Base-by-base conservation (phyloP, 92 coral and sea anemone species). In the Parazoanthus atlanticus region DNA sequence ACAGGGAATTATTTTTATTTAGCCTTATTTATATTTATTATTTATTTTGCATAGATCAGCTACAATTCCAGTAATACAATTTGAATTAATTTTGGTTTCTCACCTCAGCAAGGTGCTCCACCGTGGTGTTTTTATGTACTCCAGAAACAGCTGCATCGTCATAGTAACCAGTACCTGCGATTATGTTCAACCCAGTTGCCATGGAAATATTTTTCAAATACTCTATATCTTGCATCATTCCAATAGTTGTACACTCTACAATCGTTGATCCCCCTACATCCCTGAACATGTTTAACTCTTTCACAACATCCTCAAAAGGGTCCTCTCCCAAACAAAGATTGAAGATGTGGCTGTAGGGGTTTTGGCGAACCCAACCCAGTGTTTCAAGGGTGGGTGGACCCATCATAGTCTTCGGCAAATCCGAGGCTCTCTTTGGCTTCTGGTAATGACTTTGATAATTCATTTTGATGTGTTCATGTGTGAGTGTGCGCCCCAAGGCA, bases 381-480 rank as follows among this genome's bases (percentile, higher is more conserved):
- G 90, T 93, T n/a, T 92, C 81, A 88, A 96, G 75, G 78, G 92
- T 96, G 28, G 94, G 89, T 79, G 92, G 93, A 9, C 91, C 78
- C 52, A 82, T 83, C 31, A 80, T 82, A 41, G 82, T 88, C 73
- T 88, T 93, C 5, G 90, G 80, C 72, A 89, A 86, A 66, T 97
- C 95, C 5, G 91, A 73, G 17, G 82, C 90, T 79, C 94, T 93
- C 79, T 71, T 78, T 30, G 98, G 96, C 84, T 81, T 56, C 54
- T 83, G 67, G 46, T 86, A 89, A 86, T 92, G 91, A 88, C 85
- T 89, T 81, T 90, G 88, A 89, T 90, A 94, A 41, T 96, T 92
- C 98, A 94, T 86, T 75, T 80, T 89, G 28, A 96, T 89, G 92
- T 96, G 98, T 69, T 96, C 98, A 80, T 96, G 98, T n/a, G 99